phyloP scores from a whole-genome alignment of 2,888 invertebrate species.

The Oasisia sp. region DNA sequence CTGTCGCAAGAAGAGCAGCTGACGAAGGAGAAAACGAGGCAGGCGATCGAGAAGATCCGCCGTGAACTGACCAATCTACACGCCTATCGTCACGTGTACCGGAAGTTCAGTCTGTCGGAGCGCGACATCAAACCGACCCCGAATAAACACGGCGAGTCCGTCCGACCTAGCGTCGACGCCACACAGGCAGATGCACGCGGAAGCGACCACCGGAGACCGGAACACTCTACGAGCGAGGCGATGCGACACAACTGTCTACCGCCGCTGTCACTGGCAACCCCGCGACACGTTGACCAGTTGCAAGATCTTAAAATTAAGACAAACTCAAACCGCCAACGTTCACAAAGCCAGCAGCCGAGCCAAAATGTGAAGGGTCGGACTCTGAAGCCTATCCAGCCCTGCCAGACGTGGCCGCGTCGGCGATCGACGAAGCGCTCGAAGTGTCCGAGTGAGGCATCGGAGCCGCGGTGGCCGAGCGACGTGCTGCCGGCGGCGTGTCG shows the following conservation, averaged over 20 bases:
- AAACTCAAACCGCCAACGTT: background rate
- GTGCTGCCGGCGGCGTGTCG: background rate
- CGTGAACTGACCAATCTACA: background rate
- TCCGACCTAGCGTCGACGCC: background rate
- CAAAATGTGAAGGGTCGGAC: background rate
- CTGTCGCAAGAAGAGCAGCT: background rate
- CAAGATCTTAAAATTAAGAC: background rate
- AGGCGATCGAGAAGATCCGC: slow-evolving; percentile 2
- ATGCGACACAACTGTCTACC: background rate
- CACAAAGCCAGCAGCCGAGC: background rate
- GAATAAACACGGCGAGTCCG: background rate
- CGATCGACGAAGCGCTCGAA: background rate
- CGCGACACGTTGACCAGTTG: background rate
- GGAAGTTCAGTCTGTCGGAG: background rate
- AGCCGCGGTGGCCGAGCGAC: background rate
- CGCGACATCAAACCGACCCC: background rate
- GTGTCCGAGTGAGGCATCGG: background rate
- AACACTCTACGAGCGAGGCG: background rate
- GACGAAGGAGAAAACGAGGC: background rate
- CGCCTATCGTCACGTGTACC: background rate
- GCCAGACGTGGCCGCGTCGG: background rate
- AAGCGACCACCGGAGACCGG: background rate
- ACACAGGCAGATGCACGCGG: no score
- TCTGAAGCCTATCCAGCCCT: background rate
- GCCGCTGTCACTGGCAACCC: background rate